Conservation (phyloP, 2,113 vertebrate species). For the Sapajus apella region DNA sequence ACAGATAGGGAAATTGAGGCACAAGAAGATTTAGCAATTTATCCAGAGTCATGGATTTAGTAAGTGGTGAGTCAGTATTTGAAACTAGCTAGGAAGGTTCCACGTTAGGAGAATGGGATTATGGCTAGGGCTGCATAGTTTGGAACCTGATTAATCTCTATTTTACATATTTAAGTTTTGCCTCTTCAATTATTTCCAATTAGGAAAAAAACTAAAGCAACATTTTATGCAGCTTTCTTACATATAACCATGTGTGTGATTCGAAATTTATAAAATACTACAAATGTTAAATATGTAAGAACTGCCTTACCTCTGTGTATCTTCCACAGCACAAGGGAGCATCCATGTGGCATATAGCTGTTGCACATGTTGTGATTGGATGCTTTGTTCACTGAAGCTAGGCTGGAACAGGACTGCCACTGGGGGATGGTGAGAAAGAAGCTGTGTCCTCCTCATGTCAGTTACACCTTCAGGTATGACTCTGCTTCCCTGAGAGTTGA, state of each 20-base stretch:
- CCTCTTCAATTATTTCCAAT: background rate
- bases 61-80: background rate
- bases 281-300: background rate
- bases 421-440: background rate
- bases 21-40: background rate
- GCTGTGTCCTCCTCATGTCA: background rate
- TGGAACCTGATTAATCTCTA: background rate
- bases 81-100: background rate
- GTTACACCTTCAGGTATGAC: background rate
- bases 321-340: background rate
- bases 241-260: background rate
- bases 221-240: background rate
- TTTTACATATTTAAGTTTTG: background rate
- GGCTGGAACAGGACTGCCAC: background rate
- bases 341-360: background rate
- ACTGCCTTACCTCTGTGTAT: background rate
- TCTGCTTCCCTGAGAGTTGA: background rate
- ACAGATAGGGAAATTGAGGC: background rate
- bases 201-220: background rate
- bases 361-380: background rate
- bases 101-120: background rate
- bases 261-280: background rate
- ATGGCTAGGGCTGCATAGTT: background rate
- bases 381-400: background rate
- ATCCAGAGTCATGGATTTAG: background rate